Base-by-base conservation (phyloP, 2,113 vertebrate species). In the Crotalus horridus region DNA sequence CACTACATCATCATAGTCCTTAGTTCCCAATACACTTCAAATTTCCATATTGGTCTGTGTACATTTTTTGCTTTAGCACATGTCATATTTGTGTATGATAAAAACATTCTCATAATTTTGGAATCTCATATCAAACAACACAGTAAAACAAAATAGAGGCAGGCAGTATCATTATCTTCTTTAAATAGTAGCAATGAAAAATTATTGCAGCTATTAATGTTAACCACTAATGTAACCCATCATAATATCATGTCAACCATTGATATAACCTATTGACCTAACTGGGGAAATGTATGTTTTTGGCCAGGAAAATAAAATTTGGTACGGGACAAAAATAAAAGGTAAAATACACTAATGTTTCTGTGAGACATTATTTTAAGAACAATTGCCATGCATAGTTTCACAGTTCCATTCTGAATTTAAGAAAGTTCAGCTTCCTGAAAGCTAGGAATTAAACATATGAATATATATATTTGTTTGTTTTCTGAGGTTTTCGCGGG, bases 91-190 rank as follows among this genome's bases (percentile, higher is more conserved):
- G 94, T 85, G 90, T 64, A 91, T 92, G 94, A 95, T 91, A 81
- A 1, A 94, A 95, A 94, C 88, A 92, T 94, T 90, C 0, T 53
- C 91, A 48, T 39, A 0, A 94, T 93, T 96, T 91, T 97, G 96
- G 94, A 96, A 94, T 93, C 46, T 0, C 96, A 96, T 95, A 94
- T 92, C 95, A 81, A 6, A 94, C 95, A 94, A 92, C 92, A 96
- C 92, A 94, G 97, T 97, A 97, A 96, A 96, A 96, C 93, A 86
- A 93, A 97, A 95, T 96, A 97, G 20, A 97, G 96, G 94, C 97
- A 96, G 94, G 94, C 95, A 94, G 93, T 43, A 33, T 96, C 96
- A 97, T 94, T 94, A 93, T 92, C 61, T 92, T 95, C 96, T 89
- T 54, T 96, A 94, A 96, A 94, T 96, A 96, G 96, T 96, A 97